Conservation (phyloP, 2,113 vertebrate species). For the Actenoides hombroni region DNA sequence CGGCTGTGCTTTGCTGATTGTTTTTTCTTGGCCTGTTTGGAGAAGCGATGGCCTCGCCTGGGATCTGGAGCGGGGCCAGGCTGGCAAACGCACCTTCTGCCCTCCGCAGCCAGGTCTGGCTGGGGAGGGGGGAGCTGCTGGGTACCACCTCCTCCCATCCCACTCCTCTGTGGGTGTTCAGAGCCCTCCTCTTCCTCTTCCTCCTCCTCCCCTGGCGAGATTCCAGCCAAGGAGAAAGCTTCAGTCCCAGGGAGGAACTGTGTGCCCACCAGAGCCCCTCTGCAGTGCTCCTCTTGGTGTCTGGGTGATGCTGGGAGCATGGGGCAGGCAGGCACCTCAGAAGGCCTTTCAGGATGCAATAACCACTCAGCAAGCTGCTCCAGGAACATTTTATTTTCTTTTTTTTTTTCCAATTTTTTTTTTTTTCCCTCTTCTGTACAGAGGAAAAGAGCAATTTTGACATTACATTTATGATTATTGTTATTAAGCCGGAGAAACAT, state of each 20-base stretch:
- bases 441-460: background rate
- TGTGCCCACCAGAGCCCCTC: background rate
- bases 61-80: background rate
- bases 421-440: background rate
- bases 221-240: background rate
- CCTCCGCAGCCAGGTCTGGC: background rate
- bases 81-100: background rate
- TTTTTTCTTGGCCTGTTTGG: background rate
- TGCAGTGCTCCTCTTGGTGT: accelerated
- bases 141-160: background rate
- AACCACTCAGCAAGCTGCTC: background rate
- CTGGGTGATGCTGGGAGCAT: accelerated
- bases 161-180: background rate
- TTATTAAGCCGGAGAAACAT: constrained; percentile 9
- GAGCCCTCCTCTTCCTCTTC: background rate
- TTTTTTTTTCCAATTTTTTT: background rate
- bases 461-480: background rate
- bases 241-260: accelerated
- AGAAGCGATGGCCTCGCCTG: background rate
- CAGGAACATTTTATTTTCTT: background rate
- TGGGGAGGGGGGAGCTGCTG: background rate
- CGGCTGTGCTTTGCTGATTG: background rate
- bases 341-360: background rate
- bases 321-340: background rate
- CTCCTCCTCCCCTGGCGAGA: background rate